Base-by-base conservation (phyloP, 2,888 invertebrate genomes). In the Beris morrisii region DNA sequence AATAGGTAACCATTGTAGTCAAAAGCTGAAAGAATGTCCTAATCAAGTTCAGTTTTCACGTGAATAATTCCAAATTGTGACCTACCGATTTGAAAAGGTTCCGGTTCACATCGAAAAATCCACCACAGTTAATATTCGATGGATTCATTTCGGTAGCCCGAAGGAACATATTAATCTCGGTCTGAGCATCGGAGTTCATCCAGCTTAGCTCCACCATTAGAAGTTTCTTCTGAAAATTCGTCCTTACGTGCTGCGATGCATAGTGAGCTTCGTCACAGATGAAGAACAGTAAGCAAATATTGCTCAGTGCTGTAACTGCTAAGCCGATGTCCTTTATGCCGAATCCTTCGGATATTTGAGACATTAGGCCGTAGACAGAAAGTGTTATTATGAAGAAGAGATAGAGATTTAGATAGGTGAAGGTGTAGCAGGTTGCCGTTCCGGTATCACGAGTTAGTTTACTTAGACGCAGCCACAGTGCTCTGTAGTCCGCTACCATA, bases 61-160 rank as follows among this genome's bases (percentile, higher is more conserved):
- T 15, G 28, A 5, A 52, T 3, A 11, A 61, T 44, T 1, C 53
- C 50, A 48, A 32, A 73, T 22, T 50, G 48, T 15, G 45, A 65
- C 82, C 77, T 78, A 88, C 89, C 71, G 89, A 89, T 83, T 89
- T 89, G 74, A 90, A 90, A 15, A 90, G 82, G 71, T 85, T 87
- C 50, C 90, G 81, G 77, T 89, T 88, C 22, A 90, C 88, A 73
- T 87, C 87, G 70, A 89, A 89, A 77, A 88, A 89, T 38, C 89
- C 90, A 9, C 88, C 88, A 22, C 90, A 83, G 74, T 87, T 88
- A 72, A 90, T 88, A 73, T 88, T 86, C 4, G 89, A 88, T 0
- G 89, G 87, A 76, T 88, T 89, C 88, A 90, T 89, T 79, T 89
- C 89, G 0, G 89, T 90, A 32, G 90, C 89, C 53, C 89, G 81